Evolutionary conservation across 2,888 invertebrate species (phyloP), one percentile per base, ranked within the genome.

Genomic region (Polia nebulosa): DNA sequence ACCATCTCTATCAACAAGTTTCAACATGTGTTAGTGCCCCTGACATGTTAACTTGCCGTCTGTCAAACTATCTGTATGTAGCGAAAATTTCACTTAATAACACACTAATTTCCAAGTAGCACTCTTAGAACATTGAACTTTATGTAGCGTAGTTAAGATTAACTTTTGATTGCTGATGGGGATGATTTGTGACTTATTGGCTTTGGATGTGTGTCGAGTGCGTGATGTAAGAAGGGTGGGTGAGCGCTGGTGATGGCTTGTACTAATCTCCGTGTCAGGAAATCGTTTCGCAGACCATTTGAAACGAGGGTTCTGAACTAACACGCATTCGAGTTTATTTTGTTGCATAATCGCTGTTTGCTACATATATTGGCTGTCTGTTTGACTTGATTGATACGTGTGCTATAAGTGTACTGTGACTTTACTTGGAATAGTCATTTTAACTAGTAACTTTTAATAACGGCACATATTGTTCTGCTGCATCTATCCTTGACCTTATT

Each of bases 201-300:
- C 84, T 83, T 86, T 76, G 85, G 84, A 87, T 88, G 85, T 83
- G 86, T 87, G 85, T 92, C 83, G 89, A 95, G 95, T 95, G 95
- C 95, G 95, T 95, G 95, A 95, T 90, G 95, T 95, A 95, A 95
- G 94, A 91, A 93, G 95, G 95, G 95, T 90, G 93, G 90, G 91
- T 91, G 92, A 93, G 89, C 90, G 90, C 88, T 89, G 92, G 95
- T 94, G 95, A 95, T 94, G 94, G 93, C 94, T 95, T 94, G 95
- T 95, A 94, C 95, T 95, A 95, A 95, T 95, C 95, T 94, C 95
- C 95, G 93, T 95, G 95, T 95, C 95, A 95, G 95, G 94, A 94
- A 95, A 95, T 95, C 94, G 95, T 95, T 95, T 94, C 92, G 95
- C 95, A 95, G 95, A 89, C 94, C 95, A 95, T 95, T 95, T 94